Base-by-base conservation (phyloP, 2,113 vertebrate genomes). In the Larimichthys polyactis region DNA sequence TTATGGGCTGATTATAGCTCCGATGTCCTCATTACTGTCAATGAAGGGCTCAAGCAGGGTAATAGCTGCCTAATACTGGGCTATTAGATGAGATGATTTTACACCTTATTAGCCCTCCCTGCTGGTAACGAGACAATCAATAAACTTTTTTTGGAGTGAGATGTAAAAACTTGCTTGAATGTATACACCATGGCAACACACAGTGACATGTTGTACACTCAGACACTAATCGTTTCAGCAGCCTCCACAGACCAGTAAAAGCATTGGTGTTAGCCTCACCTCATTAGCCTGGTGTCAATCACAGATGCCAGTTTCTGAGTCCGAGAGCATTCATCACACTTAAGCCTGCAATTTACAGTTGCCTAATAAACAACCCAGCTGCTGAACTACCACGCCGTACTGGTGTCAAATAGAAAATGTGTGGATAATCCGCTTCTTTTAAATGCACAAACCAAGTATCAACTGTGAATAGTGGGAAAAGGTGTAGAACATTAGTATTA, bases 71-170 rank as follows among this genome's bases (percentile, higher is more conserved):
- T 81, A 82, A 91, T 90, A 87, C 49, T 29, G 71, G 24, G 43
- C 83, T 79, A 88, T 92, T 91, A 85, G 63, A 81, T 75, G 71
- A 64, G 73, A 82, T 79, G 66, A 89, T 89, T 89, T 88, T 87
- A 57, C 27, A 69, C 66, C 59, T 82, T 82, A 73, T 91, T 86
- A 82, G 67, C 36, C 72, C 75, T 74, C 67, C 71, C 69, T 79
- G 64, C 78, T 24, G 62, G 85, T 32, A 79, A 75, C 66, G 29
- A 73, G 36, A 83, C 66, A 51, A 24, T 81, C 74, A 86, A 12
- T 71, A 83, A 76, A 66, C 54, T 74, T 71, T 75, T 75, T 62
- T 62, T 43, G 17, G 24, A 36, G 29, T 32, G n/a, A 65, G 29
- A 2, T 43, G 46, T 19, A 24, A 69, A 40, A 20, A 59, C 54